Evolutionary conservation across 2,797 vertebrate genomes (phyloP).

Genomic region (Sphaeramia orbicularis): DNA sequence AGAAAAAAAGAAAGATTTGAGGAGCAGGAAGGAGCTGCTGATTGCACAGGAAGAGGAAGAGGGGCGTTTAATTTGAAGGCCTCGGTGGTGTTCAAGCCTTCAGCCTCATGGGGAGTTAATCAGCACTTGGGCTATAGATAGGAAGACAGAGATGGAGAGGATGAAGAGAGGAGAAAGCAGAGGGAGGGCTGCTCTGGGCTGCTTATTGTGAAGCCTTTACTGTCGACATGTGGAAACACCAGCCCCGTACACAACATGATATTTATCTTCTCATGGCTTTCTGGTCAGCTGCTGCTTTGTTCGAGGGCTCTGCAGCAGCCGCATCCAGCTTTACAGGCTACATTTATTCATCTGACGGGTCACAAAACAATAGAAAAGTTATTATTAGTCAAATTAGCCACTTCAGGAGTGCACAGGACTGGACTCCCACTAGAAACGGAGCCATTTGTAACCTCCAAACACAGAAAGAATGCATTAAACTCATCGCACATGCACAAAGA

Average conservation of each 20-base stretch:
- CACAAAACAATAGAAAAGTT: too few relatives aligned
- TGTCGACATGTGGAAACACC: constrained; percentile 12
- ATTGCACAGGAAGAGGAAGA: constrained; percentile 75
- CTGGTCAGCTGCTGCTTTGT: too few relatives aligned
- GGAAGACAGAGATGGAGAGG: constrained; percentile 41
- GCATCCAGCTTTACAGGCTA: too few relatives aligned
- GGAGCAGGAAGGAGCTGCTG: constrained; percentile 70
- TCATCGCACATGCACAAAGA: too few relatives aligned
- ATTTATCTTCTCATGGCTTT: constrained; percentile 3
- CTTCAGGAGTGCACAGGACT: too few relatives aligned
- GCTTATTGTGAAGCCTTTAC: neutral
- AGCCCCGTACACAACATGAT: constrained; percentile 1
- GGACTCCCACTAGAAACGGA: too few relatives aligned
- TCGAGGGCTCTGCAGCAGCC: too few relatives aligned
- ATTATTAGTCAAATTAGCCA: too few relatives aligned
- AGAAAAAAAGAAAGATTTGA: neutral
- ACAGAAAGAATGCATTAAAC: too few relatives aligned
- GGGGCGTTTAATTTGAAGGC: constrained; percentile 68
- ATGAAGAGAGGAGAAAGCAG: constrained; percentile 29
- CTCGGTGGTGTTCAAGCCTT: constrained; percentile 55
- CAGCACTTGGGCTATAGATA: constrained; percentile 76
- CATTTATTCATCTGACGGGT: too few relatives aligned
- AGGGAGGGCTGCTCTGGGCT: constrained; percentile 26
- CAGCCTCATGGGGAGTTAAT: constrained; percentile 80
- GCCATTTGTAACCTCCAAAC: too few relatives aligned